Evolutionary conservation across 1,140 invertebrate genomes (phyloP).

Genomic region (Drosophila ogumai): DNA sequence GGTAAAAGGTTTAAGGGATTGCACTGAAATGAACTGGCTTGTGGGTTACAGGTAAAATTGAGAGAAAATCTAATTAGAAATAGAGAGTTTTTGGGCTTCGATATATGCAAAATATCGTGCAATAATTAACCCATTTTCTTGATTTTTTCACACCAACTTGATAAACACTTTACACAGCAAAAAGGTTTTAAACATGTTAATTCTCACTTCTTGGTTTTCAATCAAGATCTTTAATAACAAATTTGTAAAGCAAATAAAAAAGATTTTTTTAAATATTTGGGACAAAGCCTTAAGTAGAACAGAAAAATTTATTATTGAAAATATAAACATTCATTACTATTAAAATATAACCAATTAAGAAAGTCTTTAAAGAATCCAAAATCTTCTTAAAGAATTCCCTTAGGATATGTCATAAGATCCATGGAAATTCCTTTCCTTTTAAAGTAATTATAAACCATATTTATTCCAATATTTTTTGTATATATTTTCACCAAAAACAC

Average conservation of each 20-base stretch:
- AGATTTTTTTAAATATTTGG: background rate
- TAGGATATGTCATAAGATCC: background rate
- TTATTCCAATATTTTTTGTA: background rate
- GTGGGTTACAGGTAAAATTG: background rate
- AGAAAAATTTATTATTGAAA: too few species aligned
- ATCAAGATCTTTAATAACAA: background rate
- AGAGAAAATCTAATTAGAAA: too few species aligned
- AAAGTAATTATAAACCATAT: background rate
- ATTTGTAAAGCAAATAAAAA: background rate
- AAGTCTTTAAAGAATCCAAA: background rate
- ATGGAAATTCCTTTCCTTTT: too few species aligned
- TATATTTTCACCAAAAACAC: constrained; percentile 8
- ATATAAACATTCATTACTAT: background rate
- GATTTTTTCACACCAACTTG: background rate
- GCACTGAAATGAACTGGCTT: background rate
- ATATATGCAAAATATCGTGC: background rate
- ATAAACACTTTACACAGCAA: background rate
- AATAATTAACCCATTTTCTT: constrained; percentile 6
- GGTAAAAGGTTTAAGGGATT: too few species aligned
- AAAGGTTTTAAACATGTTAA: constrained; percentile 1
- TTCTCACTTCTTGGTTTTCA: constrained; percentile 1
- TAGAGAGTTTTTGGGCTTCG: too few species aligned
- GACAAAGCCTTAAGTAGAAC: background rate
- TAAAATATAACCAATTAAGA: background rate
- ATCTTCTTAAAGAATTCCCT: background rate